phyloP scores from a whole-genome alignment of 2,113 vertebrate genomes.

The Scortum barcoo region DNA sequence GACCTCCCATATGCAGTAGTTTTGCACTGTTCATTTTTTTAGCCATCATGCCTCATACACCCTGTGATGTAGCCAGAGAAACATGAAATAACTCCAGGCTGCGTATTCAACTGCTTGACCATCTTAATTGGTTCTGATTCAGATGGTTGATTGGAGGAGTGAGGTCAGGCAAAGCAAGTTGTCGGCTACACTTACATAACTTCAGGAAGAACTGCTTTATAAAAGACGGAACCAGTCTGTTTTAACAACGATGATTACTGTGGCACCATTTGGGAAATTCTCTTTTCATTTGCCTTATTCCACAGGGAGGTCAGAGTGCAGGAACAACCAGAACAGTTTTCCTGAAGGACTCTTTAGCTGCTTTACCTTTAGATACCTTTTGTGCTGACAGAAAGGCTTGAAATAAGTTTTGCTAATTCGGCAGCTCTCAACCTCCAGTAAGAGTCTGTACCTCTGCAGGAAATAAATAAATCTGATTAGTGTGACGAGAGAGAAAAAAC shows the following conservation, averaged over 20 bases:
- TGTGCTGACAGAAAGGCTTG: neutral
- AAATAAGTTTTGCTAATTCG: neutral
- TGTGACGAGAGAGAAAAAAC: neutral
- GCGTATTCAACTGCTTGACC: neutral
- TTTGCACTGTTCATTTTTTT: neutral
- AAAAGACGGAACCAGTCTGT: neutral
- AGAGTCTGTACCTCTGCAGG: neutral
- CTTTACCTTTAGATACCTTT: neutral
- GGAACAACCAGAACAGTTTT: neutral
- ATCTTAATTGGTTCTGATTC: conserved; percentile 24
- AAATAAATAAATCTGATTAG: neutral
- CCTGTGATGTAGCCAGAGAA: neutral
- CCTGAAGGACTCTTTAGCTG: conserved; percentile 1
- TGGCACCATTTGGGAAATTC: conserved; percentile 12
- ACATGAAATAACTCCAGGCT: conserved; percentile 9
- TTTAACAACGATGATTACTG: conserved; percentile 1
- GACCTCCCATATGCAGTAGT: no score
- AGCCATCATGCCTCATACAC: neutral
- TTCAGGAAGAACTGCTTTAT: neutral
- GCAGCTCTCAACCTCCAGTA: neutral
- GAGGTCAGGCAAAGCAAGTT: neutral
- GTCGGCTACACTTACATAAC: neutral
- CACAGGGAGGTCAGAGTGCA: neutral
- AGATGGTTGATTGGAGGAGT: conserved; percentile 25
- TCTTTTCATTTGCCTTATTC: neutral